phyloP scores from a whole-genome alignment of 2,797 vertebrate species.

The Sphenodon punctatus region DNA sequence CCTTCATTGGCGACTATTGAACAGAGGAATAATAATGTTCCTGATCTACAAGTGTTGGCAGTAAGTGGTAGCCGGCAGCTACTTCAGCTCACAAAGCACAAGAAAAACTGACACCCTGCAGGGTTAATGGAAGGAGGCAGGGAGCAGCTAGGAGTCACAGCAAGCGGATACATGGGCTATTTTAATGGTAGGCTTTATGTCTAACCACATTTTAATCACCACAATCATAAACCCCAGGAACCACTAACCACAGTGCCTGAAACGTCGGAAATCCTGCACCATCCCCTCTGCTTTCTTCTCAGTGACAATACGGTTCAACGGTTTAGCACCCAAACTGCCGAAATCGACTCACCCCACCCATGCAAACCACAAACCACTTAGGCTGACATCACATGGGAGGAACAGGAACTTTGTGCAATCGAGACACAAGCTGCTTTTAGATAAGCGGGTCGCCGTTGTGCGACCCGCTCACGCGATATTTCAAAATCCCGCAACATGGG shows the following conservation, averaged over 20 bases:
- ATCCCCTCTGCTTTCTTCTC: background rate
- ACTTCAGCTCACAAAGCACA: background rate
- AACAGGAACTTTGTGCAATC: no score
- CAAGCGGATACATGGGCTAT: background rate
- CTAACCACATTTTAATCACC: background rate
- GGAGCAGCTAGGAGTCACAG: background rate
- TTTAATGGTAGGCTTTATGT: background rate
- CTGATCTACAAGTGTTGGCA: background rate
- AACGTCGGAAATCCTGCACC: background rate
- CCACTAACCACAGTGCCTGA: background rate
- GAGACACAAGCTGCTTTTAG: no score
- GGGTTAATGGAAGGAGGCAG: background rate
- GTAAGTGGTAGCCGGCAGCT: slow-evolving; percentile 21
- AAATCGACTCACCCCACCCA: no score
- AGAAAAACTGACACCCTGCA: background rate
- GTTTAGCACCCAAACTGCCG: background rate
- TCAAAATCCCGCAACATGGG: no score
- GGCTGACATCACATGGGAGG: no score
- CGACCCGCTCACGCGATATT: no score
- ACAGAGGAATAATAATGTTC: slow-evolving; percentile 29
- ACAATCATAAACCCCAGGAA: background rate
- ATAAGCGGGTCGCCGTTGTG: no score
- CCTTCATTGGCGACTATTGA: background rate
- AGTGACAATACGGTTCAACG: background rate
- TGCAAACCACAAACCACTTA: no score